Evolutionary conservation across 2,888 invertebrate species (phyloP), one percentile per base, ranked within the genome.

Genomic region (Leptinotarsa haldemani): DNA sequence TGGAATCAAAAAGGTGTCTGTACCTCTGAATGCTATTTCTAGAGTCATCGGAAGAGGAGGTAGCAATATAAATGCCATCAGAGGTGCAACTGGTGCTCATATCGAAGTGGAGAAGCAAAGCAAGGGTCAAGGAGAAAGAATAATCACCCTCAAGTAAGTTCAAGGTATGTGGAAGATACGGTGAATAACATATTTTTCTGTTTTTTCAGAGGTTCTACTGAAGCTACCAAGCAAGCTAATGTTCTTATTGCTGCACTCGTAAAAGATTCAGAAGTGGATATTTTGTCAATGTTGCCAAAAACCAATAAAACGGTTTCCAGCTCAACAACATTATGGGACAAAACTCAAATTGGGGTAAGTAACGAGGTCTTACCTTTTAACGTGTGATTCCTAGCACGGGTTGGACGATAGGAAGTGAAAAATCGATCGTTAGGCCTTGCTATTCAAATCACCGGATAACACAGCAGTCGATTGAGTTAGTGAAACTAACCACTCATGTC

Each of bases 71-170:
- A 99, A 99, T 89, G 97, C 98, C 15, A 98, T 99, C 85, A 91
- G 99, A 74, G 96, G 96, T 73, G 95, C 97, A 69, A 98, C 99
- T 47, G 97, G 98, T 74, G 99, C 99, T 5, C 97, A 98, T 86
- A 99, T 99, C 85, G 98, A 99, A 88, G 97, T 99, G 40, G 99
- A 99, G 88, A 99, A 99, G 88, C 97, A 98, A 89, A 94, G 94
- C 86, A 97, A 97, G 88, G 95, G 96, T 5, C 97, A 96, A 88
- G 95, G 95, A 71, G 97, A 98, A 87, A 90, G 99, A 81, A 95
- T 95, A 84, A 97, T 99, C 80, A 97, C 97, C 58, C 97, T 99
- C 84, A 97, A 97, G 93, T 94, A 85, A 88, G 91, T 88, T 46
- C 22, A 47, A 53, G 12, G 53, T 18, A 40, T 48, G 18, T 46